These are phyloP conservation scores for Nycticebus coucang DNA, from an alignment of 2,113 vertebrate species.

Conservation along the genomic window DNA sequence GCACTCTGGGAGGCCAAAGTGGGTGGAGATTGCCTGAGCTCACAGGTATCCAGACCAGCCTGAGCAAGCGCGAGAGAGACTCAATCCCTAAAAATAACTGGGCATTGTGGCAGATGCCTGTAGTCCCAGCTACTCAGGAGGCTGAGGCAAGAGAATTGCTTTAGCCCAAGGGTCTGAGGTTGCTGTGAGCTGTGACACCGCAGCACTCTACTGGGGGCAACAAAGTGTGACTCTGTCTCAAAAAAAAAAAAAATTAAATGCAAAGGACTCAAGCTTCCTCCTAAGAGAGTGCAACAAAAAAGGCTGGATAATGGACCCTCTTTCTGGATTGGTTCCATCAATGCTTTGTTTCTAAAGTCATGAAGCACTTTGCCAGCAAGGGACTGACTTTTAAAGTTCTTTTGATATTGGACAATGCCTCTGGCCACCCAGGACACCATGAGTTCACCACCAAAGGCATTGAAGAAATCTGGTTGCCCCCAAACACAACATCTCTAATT, in stretches of 20 bases:
- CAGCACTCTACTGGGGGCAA: no score
- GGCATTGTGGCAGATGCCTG: no score
- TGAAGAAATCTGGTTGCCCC: not conserved
- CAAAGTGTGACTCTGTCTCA: no score
- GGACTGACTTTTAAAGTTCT: not conserved
- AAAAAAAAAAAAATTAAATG: not conserved
- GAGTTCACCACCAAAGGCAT: not conserved
- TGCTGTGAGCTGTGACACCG: no score
- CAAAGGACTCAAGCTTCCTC: not conserved
- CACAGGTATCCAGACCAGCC: no score
- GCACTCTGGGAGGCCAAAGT: no score
- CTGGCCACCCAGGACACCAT: not conserved
- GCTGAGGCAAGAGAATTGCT: no score
- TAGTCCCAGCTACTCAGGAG: no score
- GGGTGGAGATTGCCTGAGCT: no score
- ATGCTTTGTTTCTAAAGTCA: not conserved
- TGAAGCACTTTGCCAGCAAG: not conserved
- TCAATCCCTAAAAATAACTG: no score
- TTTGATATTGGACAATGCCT: not conserved
- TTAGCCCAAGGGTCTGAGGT: no score
- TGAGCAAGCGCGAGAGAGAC: no score
- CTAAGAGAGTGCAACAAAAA: not conserved
- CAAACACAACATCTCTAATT: not conserved
- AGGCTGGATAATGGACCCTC: not conserved
- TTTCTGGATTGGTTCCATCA: not conserved